Evolutionary conservation across 2,113 vertebrate species (phyloP), one percentile per base, ranked within the genome.

Genomic region (Phocoena phocoena): DNA sequence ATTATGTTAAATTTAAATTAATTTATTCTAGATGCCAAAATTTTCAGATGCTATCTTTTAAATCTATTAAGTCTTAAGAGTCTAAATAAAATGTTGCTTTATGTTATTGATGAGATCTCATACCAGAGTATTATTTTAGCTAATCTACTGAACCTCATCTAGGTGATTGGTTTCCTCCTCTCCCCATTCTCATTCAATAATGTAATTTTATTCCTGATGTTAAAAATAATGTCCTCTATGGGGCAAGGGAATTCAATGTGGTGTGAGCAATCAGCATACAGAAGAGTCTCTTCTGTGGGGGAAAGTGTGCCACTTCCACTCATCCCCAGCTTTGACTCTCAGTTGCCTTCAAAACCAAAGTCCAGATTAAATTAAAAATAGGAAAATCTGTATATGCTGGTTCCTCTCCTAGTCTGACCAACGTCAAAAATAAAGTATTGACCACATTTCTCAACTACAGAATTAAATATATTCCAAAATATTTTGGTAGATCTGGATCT

Each of bases 131-230:
- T 67, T 85, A 65, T 74, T 95, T 97, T 87, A 74, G n/a, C 28
- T 94, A 53, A 79, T 68, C 44, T 74, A 58, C 55, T 70, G 41
- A 96, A 97, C 87, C 5, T 63, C 44, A 58, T 84, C 60, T 96
- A 93, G 23, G 47, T 2, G n/a, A 90, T 81, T 53, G 44, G 23
- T 91, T 90, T 89, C 38, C 36, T 84, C 41, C 26, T 79, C 44
- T 67, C 88, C 70, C 50, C 20, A 77, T 38, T 90, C 47, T 90
- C 31, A 95, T 38, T 93, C 44, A 76, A 11, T 41, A 55, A 82
- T 38, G 13, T 33, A 92, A 74, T 95, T 90, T 94, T 91, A 80
- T 76, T 80, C 21, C 33, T 95, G 12, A 70, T 26, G 62, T 77
- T 65, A 89, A 95, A 97, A 93, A 73, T 28, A 93, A 71, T 33